Base-by-base conservation (phyloP, 2,888 invertebrate species). In the Temnothorax ravouxi region DNA sequence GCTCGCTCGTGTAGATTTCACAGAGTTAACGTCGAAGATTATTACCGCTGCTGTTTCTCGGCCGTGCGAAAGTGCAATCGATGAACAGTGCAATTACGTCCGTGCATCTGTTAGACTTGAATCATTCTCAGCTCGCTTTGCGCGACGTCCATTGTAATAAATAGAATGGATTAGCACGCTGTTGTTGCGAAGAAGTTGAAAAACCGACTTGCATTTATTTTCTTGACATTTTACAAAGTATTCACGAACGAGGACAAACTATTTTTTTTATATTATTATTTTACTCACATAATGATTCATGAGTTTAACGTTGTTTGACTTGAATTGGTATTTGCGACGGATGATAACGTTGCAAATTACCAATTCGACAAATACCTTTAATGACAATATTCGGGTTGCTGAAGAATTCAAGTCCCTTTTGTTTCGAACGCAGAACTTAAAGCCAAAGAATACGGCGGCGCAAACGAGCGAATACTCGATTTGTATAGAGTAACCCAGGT, bases 401-500 rank as follows among this genome's bases (percentile, higher is more conserved):
- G 41, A 66, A 54, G 29, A 54, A 50, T 67, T 54, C 77, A n/a
- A 67, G 9, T 67, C 34, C 21, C 52, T 59, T n/a, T n/a, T 52
- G 50, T 50, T 41, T 50, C 38, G 61, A 54, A 61, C 56, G 47
- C 75, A 61, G 80, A 66, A 66, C 64, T 54, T 83, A 69, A 85
- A 75, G 85, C 87, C 87, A 85, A 88, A 85, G 83, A 88, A 82
- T 75, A 64, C 52, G 86, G 84, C 85, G 44, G 52, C 61, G n/a
- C n/a, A n/a, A n/a, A n/a, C n/a, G n/a, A n/a, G n/a, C n/a, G n/a
- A n/a, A n/a, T n/a, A n/a, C n/a, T n/a, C n/a, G n/a, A n/a, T n/a
- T n/a, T n/a, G n/a, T n/a, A n/a, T n/a, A n/a, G n/a, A n/a, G n/a
- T n/a, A n/a, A n/a, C n/a, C n/a, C n/a, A 81, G 21, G 13, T 67